Base-by-base conservation (phyloP, 2,888 invertebrate genomes). In the Trachelus troglodyta region DNA sequence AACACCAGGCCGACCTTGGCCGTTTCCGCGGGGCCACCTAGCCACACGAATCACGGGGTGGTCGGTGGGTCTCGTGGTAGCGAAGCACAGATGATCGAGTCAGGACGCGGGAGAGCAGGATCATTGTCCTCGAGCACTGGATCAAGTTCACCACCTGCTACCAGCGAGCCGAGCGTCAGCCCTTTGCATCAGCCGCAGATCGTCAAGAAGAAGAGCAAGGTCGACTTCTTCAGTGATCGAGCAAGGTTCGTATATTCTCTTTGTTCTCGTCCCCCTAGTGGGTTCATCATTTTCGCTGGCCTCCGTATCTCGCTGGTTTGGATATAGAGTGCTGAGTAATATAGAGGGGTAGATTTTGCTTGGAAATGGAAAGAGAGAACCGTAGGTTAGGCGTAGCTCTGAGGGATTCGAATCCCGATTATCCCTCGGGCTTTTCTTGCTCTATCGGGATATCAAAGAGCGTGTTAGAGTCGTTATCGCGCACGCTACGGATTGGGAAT, bases 131-230 rank as follows among this genome's bases (percentile, higher is more conserved):
- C 96, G 83, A 96, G 94, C 84, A 94, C 95, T 80, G 96, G 95
- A 37, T 96, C 96, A 69, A 96, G 96, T 80, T 96, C 97, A 9
- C 96, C 97, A 79, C 96, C 97, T 68, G 95, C 95, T n/a, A 94
- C 95, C 35, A 96, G 96, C 85, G 96, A 95, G 83, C 94, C 95
- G 31, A 95, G 95, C 84, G 93, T 95, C 80, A 96, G 96, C 81
- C 96, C 96, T 15, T 94, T 94, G 69, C 96, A 96, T 90, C 90
- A 91, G 82, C 90, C 92, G 34, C 93, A 94, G 87, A 92, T 92
- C 82, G 92, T 92, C 85, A 95, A 96, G 93, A 95, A 95, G 92
- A 95, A 96, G 92, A 94, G 94, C 87, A 96, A 96, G 91, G 93
- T 95, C 81, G 97, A 97, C 89, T 94, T 96, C 86, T 94, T 96